A percentile compares a stretch with the other conserved stretches of the same genome.
These are phyloP conservation scores for Pseudobourletiella spinata DNA, from an alignment of 1,140 invertebrate genomes.

Conservation along the genomic window DNA sequence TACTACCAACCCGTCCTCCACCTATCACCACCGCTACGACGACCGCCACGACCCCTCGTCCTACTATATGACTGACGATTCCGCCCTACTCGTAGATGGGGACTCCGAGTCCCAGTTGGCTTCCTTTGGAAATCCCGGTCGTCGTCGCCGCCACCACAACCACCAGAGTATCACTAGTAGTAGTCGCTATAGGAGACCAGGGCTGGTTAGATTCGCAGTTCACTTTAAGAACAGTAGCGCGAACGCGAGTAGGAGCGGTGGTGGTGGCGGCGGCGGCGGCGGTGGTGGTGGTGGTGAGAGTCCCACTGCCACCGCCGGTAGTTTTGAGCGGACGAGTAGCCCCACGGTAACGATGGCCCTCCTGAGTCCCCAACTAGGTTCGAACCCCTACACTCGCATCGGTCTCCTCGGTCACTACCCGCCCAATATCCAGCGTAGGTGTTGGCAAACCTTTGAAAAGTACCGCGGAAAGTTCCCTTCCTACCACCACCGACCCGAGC, in stretches of 20 bases:
- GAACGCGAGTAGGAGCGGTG: no score
- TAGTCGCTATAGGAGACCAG: not conserved
- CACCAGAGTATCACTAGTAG: slow-evolving; percentile 5
- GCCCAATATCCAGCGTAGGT: not conserved
- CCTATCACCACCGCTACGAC: no score
- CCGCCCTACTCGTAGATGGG: no score
- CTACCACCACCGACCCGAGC: not conserved
- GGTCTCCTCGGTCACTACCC: not conserved
- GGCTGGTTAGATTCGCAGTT: not conserved
- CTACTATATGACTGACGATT: no score
- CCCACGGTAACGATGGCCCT: slow-evolving; percentile 13
- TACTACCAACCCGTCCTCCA: no score
- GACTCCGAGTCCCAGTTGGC: no score
- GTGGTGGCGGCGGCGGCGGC: no score
- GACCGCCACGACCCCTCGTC: no score
- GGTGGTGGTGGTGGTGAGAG: no score
- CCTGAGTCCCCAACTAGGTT: not conserved
- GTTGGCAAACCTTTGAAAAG: not conserved
- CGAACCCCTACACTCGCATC: not conserved
- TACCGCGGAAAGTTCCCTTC: not conserved
- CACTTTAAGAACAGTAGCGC: not conserved
- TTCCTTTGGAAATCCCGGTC: slow-evolving; percentile 9
- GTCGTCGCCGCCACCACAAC: not conserved
- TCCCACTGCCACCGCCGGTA: no score
- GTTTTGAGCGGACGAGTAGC: slow-evolving; percentile 9